Percentiles rank a stretch among this genome's conserved stretches.
Conservation (phyloP, 1,140 invertebrate genomes). For the Tetragonula clypearis region DNA sequence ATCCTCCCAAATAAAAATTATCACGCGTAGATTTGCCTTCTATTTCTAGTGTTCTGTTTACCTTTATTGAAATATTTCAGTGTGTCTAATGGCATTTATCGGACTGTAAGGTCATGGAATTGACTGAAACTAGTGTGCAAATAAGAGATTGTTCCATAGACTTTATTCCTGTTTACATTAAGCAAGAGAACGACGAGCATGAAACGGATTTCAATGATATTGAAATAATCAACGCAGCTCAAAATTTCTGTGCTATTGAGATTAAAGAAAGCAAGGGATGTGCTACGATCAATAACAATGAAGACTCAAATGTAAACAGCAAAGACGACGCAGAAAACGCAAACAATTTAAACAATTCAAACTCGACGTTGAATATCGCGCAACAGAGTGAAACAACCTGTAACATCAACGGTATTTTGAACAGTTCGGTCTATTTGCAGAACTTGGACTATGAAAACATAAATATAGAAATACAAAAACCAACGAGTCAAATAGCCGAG, state of each 20-base stretch:
- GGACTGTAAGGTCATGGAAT: constrained; percentile 66
- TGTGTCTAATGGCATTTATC: constrained; percentile 15
- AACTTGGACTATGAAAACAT: constrained; percentile 59
- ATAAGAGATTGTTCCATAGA: constrained; percentile 56
- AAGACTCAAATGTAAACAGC: constrained; percentile 24
- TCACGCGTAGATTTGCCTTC: neutral
- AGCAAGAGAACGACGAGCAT: constrained; percentile 50
- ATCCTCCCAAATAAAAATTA: neutral
- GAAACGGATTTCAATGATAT: constrained; percentile 58
- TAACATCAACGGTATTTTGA: constrained; percentile 44
- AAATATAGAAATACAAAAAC: constrained; percentile 63
- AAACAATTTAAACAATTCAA: constrained; percentile 33
- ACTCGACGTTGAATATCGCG: constrained; percentile 48
- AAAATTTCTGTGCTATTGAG: constrained; percentile 64
- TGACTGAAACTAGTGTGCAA: constrained; percentile 60
- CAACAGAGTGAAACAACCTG: constrained; percentile 52
- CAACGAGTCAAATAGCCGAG: constrained; percentile 44
- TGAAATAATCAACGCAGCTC: constrained; percentile 61
- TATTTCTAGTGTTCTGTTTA: neutral
- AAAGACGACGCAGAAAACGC: constrained; percentile 4
- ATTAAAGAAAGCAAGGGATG: constrained; percentile 58
- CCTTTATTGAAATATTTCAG: constrained; percentile 45
- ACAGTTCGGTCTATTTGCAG: constrained; percentile 54
- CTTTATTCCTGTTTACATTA: constrained; percentile 53
- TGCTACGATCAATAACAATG: neutral